Conservation (phyloP, 2,888 invertebrate genomes). For the Stegophylla sp. region DNA sequence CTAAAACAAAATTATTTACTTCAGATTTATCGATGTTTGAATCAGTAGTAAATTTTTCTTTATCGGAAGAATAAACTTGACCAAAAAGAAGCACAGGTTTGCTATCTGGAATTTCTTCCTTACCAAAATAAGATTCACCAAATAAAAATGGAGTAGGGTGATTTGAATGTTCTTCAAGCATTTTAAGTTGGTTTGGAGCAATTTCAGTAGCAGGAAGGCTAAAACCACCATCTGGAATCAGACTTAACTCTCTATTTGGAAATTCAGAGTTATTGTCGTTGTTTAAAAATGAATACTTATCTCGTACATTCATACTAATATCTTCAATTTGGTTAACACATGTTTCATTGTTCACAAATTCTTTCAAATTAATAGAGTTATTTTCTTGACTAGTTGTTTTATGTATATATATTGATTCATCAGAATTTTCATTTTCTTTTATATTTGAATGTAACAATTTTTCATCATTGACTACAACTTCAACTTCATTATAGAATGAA, state of each 20-base stretch:
- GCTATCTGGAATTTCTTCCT: slow-evolving; percentile 17
- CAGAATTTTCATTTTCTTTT: neutral
- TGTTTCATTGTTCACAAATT: neutral
- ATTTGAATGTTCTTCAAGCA: neutral
- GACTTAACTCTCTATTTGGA: neutral
- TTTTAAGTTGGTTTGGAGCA: neutral
- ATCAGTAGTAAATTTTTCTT: neutral
- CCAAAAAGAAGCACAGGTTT: slow-evolving; percentile 43
- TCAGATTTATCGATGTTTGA: neutral
- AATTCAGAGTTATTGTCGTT: neutral
- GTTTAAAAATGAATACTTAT: neutral
- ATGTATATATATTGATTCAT: neutral
- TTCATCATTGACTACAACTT: too few species aligned
- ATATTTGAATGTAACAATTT: neutral
- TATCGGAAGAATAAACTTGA: slow-evolving; percentile 32
- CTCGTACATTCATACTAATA: neutral
- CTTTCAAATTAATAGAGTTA: neutral
- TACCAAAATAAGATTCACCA: slow-evolving; percentile 32
- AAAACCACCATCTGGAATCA: neutral
- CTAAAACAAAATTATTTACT: neutral
- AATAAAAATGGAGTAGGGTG: slow-evolving; percentile 36
- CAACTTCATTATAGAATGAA: neutral
- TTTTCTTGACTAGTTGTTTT: neutral
- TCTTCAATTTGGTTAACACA: neutral
- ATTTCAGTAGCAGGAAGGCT: neutral